Evolutionary conservation across 2,113 vertebrate genomes (phyloP), one percentile per base, ranked within the genome.

Genomic region (Semnornis frantzii): DNA sequence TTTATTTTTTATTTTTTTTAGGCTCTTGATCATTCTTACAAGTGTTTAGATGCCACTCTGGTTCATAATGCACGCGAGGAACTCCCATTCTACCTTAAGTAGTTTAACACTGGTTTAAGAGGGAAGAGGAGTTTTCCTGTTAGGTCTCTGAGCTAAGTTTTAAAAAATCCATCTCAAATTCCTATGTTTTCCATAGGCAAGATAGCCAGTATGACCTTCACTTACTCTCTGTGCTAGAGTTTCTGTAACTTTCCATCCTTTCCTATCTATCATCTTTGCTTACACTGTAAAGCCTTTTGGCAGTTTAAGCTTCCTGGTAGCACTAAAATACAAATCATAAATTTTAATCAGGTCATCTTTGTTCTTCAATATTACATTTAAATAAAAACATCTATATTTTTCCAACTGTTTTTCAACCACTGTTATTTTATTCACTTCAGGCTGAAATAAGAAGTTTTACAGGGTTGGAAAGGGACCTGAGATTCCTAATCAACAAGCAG

Each of bases 331-430:
- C 39, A 89, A 92, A 72, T 79, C 31, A 72, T 86, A 79, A 91
- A 91, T 74, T 91, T 52, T 80, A 82, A 90, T 95, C 72, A 91
- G 71, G 71, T 85, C 46, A 91, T 81, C n/a, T 81, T 10, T 58
- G 30, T 57, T 91, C 34, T 91, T 65, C 30, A 77, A 37, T 87
- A 74, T 12, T 80, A 1, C 57, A 80, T 94, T 91, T 80, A 89
- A 90, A 91, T 55, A 89, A 79, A 89, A 90, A 55, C 3, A 30
- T 58, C n/a, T 19, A n/a, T 1, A 1, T 1, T 37, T 93, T 86
- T 90, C 48, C 27, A 73, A 20, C 21, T 75, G 19, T 30, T 82
- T 82, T 89, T 52, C 50, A 85, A 19, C 28, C 27, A 42, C 21
- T 76, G 21, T 63, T 89, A 28, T 69, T 55, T 84, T 76, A 59